Evolutionary conservation across 2,113 vertebrate species (phyloP).

Genomic region (Argyrosomus japonicus): DNA sequence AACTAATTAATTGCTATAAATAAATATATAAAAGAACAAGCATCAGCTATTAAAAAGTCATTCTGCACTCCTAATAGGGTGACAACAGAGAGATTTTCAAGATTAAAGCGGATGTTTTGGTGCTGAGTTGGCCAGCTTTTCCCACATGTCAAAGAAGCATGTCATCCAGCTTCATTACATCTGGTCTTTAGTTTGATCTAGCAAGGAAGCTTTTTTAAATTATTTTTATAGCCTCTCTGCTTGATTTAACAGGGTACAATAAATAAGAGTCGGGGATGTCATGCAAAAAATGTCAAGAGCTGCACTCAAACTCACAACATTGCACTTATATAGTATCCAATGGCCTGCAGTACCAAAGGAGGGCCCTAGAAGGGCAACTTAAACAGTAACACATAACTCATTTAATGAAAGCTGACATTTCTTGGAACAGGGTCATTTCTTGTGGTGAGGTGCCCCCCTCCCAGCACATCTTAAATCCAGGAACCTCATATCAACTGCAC

Average conservation of each 20-base stretch:
- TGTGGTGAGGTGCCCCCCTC: slow-evolving; percentile 42
- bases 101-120: slow-evolving; percentile 33
- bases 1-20: slow-evolving; percentile 34
- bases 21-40: slow-evolving; percentile 33
- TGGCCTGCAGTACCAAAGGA: slow-evolving; percentile 31
- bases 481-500: slow-evolving; percentile 53
- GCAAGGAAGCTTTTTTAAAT: slow-evolving; percentile 51
- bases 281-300: slow-evolving; percentile 58
- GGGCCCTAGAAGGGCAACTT: slow-evolving; percentile 36
- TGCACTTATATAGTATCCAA: slow-evolving; percentile 52
- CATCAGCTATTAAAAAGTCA: slow-evolving; percentile 30
- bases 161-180: slow-evolving; percentile 52
- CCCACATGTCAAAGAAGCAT: slow-evolving; percentile 24
- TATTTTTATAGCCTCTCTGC: slow-evolving; percentile 47
- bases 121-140: slow-evolving; percentile 33
- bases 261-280: slow-evolving; percentile 49
- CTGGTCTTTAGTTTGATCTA: slow-evolving; percentile 57
- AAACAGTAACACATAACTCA: slow-evolving; percentile 51
- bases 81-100: slow-evolving; percentile 12
- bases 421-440: slow-evolving; percentile 54
- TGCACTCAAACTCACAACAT: slow-evolving; percentile 33
- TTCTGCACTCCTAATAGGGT: slow-evolving; percentile 18
- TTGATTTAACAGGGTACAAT: slow-evolving; percentile 61
- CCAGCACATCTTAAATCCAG: slow-evolving; percentile 40
- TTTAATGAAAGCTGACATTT: slow-evolving; percentile 64